phyloP scores from a whole-genome alignment of 1,140 invertebrate species.

The Rhyacophila brunnea region DNA sequence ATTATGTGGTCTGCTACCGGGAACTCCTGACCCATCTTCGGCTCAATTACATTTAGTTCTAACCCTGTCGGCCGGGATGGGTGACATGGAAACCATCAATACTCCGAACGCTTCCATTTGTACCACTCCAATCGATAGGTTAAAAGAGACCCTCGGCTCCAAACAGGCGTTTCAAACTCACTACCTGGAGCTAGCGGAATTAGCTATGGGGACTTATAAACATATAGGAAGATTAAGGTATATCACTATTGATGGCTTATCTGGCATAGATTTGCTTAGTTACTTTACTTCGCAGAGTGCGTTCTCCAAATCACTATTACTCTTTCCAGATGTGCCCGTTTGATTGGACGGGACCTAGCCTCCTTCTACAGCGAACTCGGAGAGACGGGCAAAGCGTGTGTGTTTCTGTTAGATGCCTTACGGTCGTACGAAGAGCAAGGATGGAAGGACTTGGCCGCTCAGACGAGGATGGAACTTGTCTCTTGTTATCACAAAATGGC shows the following conservation, averaged over 20 bases:
- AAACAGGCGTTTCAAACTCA: constrained; percentile 86
- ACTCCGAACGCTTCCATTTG: constrained; percentile 38
- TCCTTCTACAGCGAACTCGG: constrained; percentile 85
- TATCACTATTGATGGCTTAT: constrained; percentile 12
- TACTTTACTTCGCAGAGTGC: too few species aligned
- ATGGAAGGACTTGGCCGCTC: constrained; percentile 78
- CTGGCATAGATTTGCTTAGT: too few species aligned
- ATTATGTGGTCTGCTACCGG: constrained; percentile 89
- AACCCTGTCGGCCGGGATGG: constrained; percentile 86
- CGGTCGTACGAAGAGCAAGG: constrained; percentile 84
- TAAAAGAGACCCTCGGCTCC: constrained; percentile 89
- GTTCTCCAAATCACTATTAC: too few species aligned
- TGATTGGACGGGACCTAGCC: constrained; percentile 86
- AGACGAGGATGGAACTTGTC: constrained; percentile 81
- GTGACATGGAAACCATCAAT: constrained; percentile 56
- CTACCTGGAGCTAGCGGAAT: constrained; percentile 89
- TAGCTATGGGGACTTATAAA: constrained; percentile 96
- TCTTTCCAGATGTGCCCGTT: constrained; percentile 66
- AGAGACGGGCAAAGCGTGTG: constrained; percentile 83
- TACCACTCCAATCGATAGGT: constrained; percentile 75
- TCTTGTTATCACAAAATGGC: constrained; percentile 79
- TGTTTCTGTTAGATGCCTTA: constrained; percentile 83
- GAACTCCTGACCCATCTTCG: constrained; percentile 70
- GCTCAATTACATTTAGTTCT: constrained; percentile 89
- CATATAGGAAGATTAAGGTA: constrained; percentile 77